Evolutionary conservation across 1,140 invertebrate species (phyloP), one percentile per base, ranked within the genome.

Genomic region (Drosophila pallidifrons): DNA sequence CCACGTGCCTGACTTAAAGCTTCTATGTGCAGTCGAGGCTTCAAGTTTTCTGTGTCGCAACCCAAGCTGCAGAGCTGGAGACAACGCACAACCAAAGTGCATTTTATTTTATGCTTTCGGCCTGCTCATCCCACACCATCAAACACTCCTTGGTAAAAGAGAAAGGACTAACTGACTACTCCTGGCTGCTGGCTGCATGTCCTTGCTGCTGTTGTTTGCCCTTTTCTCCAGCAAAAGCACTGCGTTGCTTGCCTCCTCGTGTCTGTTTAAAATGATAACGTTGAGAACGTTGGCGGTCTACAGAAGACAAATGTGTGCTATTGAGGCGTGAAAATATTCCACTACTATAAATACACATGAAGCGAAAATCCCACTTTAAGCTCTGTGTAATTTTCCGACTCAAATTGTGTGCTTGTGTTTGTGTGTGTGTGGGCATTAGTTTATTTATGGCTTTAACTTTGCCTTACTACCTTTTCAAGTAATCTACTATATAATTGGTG

Each of bases 201-300:
- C 76, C 58, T 67, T 76, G 67, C 47, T 79, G 43, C 73, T 57
- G 54, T 35, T 38, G 52, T 4, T 38, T 45, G 35, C 51, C 38
- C 41, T 64, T 64, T 59, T 49, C 35, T 15, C 52, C 1, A 28
- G 46, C 30, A 51, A 63, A 64, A 45, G 43, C 20, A 25, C 20
- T 25, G 20, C 20, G 20, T 25, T 25, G 20, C 57, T 59, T 57
- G 61, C 30, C 60, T 69, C 55, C 20, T 25, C 67, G 83, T 70
- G 83, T 71, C 81, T 88, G 83, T 58, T 88, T 89, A 89, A 88
- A 88, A 88, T 89, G 83, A 88, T 88, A 88, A 88, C 83, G 83
- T 89, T 89, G 83, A 83, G 82, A 82, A 82, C 71, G 70, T 51
- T 77, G 49, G 64, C 75, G 71, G 82, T 77, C 76, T 66, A 74